Evolutionary conservation across 1,140 invertebrate species (phyloP), one percentile per base, ranked within the genome.

Genomic region (Nephila pilipes): DNA sequence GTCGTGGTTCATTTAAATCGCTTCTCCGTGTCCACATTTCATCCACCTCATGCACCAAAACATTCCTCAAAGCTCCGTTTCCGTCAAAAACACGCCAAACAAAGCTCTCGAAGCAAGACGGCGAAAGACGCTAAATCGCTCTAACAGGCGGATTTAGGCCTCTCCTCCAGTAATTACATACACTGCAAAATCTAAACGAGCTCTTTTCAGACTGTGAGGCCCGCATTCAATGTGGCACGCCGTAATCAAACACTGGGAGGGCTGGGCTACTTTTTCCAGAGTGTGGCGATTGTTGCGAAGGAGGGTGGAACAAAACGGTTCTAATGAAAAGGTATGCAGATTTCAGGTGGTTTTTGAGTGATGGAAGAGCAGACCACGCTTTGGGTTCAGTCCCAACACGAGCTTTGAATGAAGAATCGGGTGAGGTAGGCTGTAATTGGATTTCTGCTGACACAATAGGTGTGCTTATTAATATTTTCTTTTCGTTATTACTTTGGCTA

Each of bases 261-360:
- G 69, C 32, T 20, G 69, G 69, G 2, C 69, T 75, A 36, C 69
- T 20, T 18, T 36, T 36, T 32, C 29, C 29, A 32, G 25, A 36
- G 32, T 10, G 65, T 25, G 18, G 29, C 5, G 69, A 75, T 25
- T 16, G 69, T 75, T 14, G 69, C 18, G 32, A 75, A 75, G 69
- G 69, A 6, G 69, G 69, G 32, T 36, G 69, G 69, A 25, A 75
- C 69, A 75, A 75, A 75, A 75, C 29, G 69, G n/a, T 25, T 75
- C 69, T 75, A 75, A 75, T 75, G 32, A 75, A 75, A 75, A 75
- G 32, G 69, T 32, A 75, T 75, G 69, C 69, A 75, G 69, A 75
- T 75, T 75, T 75, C 69, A 18, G 0, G 29, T 16, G 29, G 29
- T 75, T 36, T 16, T 10, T 75, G 69, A 32, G 25, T 75, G 69